Percentiles rank a stretch among this genome's conserved stretches.
phyloP scores from a whole-genome alignment of 2,113 vertebrate genomes.

The Pterocles orientalis region DNA sequence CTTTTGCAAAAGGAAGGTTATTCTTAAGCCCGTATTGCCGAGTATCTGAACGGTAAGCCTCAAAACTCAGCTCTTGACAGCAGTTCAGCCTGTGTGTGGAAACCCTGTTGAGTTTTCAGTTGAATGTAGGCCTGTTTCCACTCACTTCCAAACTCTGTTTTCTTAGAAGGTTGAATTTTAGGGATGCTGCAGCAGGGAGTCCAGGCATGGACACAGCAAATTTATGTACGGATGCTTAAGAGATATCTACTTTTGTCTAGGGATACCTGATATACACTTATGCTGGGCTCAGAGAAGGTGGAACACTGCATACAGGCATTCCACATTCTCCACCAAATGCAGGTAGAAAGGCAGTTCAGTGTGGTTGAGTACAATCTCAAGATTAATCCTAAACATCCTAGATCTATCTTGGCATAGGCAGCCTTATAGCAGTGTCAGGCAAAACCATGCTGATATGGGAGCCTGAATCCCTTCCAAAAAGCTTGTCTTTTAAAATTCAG shows the following conservation, averaged over 20 bases:
- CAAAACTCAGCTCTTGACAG: neutral
- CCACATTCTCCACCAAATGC: no score
- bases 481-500: neutral
- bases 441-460: neutral
- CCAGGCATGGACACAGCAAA: neutral
- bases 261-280: neutral
- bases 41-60: neutral
- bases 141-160: neutral
- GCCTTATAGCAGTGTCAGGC: no score
- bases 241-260: rapidly evolving
- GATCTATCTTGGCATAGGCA: neutral
- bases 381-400: neutral
- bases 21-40: neutral
- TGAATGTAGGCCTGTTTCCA: neutral
- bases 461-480: neutral
- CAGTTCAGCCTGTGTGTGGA: neutral
- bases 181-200: neutral
- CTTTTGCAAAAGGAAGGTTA: neutral
- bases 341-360: neutral
- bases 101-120: neutral
- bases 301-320: neutral
- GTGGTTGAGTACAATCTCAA: neutral
- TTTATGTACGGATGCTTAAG: neutral
- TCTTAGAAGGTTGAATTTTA: neutral
- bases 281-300: neutral